Evolutionary conservation across 2,888 invertebrate species (phyloP).

Genomic region (Pachliopta kotzebuea): DNA sequence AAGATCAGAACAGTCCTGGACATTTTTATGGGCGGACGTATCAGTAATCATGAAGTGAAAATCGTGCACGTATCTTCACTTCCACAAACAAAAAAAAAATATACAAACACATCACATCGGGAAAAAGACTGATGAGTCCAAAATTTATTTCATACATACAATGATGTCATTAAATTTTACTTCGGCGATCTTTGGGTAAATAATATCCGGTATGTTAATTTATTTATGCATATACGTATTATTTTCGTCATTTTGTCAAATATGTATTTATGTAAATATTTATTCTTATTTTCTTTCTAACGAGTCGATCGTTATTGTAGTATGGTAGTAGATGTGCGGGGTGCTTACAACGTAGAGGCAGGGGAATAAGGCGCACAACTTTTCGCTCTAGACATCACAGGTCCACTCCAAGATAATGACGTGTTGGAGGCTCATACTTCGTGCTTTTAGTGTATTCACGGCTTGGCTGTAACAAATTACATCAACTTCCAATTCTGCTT

Average conservation of each 20-base stretch:
- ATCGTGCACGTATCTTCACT: too few species aligned
- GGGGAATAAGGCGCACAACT: slow-evolving; percentile 23
- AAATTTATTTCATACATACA: not conserved
- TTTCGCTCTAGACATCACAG: slow-evolving; percentile 38
- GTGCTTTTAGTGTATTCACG: slow-evolving; percentile 54
- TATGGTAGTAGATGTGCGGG: slow-evolving; percentile 7
- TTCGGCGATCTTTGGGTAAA: not conserved
- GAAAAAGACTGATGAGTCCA: not conserved
- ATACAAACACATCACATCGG: not conserved
- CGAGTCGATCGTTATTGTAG: not conserved
- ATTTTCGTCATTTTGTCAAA: too few species aligned
- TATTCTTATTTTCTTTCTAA: not conserved
- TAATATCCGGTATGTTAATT: not conserved
- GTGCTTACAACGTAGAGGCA: slow-evolving; percentile 12
- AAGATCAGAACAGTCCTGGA: too few species aligned
- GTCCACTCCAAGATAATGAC: slow-evolving; percentile 59
- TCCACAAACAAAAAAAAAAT: too few species aligned
- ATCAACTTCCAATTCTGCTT: slow-evolving; percentile 36
- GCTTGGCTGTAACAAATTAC: slow-evolving; percentile 40
- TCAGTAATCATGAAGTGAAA: too few species aligned
- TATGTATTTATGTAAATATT: too few species aligned
- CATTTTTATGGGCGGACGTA: too few species aligned
- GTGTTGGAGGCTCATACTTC: slow-evolving; percentile 50
- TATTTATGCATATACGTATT: not conserved
- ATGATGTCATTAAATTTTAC: not conserved